Evolutionary conservation across 2,113 vertebrate species (phyloP), one percentile per base, ranked within the genome.

Genomic region (Cyprinodon variegatus): DNA sequence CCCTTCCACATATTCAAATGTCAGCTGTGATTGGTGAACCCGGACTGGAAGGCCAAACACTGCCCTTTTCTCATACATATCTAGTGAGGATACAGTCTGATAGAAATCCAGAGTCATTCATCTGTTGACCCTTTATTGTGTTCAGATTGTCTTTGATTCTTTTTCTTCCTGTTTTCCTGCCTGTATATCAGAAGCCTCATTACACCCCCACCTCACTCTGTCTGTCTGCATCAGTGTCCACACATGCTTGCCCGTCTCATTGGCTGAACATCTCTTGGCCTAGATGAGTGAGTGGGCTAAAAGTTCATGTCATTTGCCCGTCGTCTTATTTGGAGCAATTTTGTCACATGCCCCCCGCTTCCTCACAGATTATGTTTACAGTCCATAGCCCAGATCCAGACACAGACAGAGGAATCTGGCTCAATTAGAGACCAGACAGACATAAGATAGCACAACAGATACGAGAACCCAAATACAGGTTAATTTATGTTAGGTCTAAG

Each of bases 1-100:
- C 66, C 78, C 70, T 66, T 88, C 83, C 66, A 83, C 82, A 76
- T 81, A 84, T 88, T 87, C 79, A 93, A 87, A 92, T 91, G 86
- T 90, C 88, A 90, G 67, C 70, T 77, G 62, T 82, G 83, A 88
- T 88, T 84, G 78, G 73, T 68, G 72, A 77, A 82, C 76, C 75
- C 77, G 72, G 63, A 75, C 64, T 84, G 77, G 73, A 85, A 86
- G 85, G 81, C 81, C 85, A 84, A 81, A 74, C 70, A 15, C 3
- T 87, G 83, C 70, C 86, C 85, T 88, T 90, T 89, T 81, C 88
- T 82, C 71, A 40, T 61, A 62, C 70, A 70, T 63, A 68, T 81
- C 62, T 41, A 72, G 68, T 43, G 50, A 64, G 61, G 62, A 60
- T 74, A 83, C 63, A 57, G 74, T 84, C 57, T 79, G 83, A 83